Evolutionary conservation across 64 coral and sea anemone genomes (phyloP), one percentile per base, ranked within the genome.

Genomic region (Montipora capricornis): DNA sequence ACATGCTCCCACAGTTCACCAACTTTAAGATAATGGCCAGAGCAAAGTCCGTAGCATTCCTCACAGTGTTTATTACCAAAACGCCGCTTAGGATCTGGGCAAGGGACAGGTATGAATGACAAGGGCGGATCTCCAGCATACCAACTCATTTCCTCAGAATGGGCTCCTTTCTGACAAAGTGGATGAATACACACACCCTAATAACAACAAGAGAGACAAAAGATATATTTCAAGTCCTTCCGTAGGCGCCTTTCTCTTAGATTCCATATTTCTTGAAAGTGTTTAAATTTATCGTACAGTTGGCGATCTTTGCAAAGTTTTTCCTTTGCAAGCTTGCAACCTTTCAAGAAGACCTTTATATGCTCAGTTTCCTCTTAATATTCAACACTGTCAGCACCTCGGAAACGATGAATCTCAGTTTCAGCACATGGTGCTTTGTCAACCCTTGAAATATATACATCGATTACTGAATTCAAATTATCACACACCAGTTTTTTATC

Each of bases 291-390:
- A 93, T 74, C 17, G 64, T 17, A 46, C 15, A 20, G 76, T 93
- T 87, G 73, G 71, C 68, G 20, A 3, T 84, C 58, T 20, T 17
- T 73, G 64, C 79, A 49, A 8, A 93, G 47, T 48, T 87, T 74
- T 57, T 86, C 78, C 11, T 93, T 93, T 52, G 44, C 80, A 29
- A 15, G 20, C 37, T 67, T 87, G 29, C 19, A 66, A 45, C 91
- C 91, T 87, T 93, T 93, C n/a, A 93, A 44, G 87, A 87, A 93
- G 14, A 87, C 76, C 68, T 86, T 93, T 13, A 93, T 10, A 57
- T 49, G 14, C 20, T 87, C 74, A 58, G 78, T 85, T 87, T 86
- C 59, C 29, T 86, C 73, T 68, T 93, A 83, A 50, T 66, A 75
- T 47, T 49, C 46, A 4, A 12, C 17, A 60, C 29, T 57, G 6